Evolutionary conservation across 2,888 invertebrate genomes (phyloP).

Genomic region (Drosophila rubida): DNA sequence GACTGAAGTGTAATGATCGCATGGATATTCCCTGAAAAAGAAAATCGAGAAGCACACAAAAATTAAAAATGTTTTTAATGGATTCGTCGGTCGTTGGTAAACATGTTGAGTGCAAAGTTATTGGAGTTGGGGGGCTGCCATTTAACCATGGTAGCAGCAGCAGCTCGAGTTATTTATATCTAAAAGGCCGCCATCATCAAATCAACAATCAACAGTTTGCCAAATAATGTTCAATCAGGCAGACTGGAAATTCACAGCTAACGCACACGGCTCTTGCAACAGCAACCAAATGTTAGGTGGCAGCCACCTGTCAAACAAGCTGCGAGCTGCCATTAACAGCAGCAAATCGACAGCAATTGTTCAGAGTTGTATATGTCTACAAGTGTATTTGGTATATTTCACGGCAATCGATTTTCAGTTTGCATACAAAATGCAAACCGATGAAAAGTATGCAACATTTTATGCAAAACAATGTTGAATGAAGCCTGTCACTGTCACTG

Average conservation of each 20-base stretch:
- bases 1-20: constrained; percentile 98
- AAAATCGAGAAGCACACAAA: not conserved
- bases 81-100: not conserved
- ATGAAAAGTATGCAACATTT: constrained; percentile 41
- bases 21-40: constrained; percentile 94
- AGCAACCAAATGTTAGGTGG: not conserved
- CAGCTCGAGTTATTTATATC: not conserved
- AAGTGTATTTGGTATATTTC: constrained; percentile 16
- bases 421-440: constrained; percentile 26
- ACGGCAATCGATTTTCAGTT: constrained; percentile 58
- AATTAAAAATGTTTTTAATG: constrained; percentile 9
- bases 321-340: constrained; percentile 7
- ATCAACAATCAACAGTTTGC: constrained; percentile 14
- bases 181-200: not conserved
- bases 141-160: not conserved
- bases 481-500: not conserved
- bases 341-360: not conserved
- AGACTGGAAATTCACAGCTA: constrained; percentile 3
- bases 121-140: constrained; percentile 1
- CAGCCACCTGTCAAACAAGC: constrained; percentile 12
- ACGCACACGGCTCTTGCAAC: not conserved
- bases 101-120: constrained; percentile 6
- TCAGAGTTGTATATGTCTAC: not conserved
- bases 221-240: constrained; percentile 39
- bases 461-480: not conserved